Evolutionary conservation across 2,113 vertebrate species (phyloP).

Genomic region (Xenus cinereus): DNA sequence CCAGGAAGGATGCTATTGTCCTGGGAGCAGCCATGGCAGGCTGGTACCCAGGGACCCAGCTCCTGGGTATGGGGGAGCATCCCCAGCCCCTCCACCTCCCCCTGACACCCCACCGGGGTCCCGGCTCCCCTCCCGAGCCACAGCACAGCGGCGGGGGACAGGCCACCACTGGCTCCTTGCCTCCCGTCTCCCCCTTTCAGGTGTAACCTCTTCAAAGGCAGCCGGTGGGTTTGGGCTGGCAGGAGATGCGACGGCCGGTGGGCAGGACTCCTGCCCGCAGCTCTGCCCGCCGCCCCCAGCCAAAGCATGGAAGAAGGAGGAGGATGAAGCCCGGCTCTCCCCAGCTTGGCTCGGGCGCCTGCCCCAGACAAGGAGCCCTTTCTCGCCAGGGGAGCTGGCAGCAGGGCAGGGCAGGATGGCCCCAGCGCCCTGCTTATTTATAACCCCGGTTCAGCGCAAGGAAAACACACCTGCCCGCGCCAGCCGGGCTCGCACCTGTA

Average conservation of each 20-base stretch:
- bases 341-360: background rate
- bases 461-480: slow-evolving; percentile 19
- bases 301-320: background rate
- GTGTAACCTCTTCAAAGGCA: slow-evolving; percentile 41
- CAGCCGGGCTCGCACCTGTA: slow-evolving; percentile 16
- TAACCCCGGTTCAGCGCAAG: background rate
- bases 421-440: slow-evolving; percentile 60
- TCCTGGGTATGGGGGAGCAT: background rate
- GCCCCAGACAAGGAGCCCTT: slow-evolving; percentile 71
- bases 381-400: background rate
- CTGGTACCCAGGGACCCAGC: background rate
- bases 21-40: background rate
- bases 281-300: background rate
- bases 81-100: background rate
- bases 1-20: background rate
- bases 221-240: background rate
- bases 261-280: background rate
- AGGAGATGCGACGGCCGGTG: background rate
- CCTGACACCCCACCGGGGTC: background rate
- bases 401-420: slow-evolving; percentile 27
- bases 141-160: background rate
- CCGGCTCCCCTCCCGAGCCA: background rate
- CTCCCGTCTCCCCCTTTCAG: slow-evolving; percentile 13
- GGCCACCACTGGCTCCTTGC: background rate
- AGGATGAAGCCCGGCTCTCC: background rate